Conservation (phyloP, 30 jellyfish, hydroid and myxozoan species). For the Aurelia sp. region DNA sequence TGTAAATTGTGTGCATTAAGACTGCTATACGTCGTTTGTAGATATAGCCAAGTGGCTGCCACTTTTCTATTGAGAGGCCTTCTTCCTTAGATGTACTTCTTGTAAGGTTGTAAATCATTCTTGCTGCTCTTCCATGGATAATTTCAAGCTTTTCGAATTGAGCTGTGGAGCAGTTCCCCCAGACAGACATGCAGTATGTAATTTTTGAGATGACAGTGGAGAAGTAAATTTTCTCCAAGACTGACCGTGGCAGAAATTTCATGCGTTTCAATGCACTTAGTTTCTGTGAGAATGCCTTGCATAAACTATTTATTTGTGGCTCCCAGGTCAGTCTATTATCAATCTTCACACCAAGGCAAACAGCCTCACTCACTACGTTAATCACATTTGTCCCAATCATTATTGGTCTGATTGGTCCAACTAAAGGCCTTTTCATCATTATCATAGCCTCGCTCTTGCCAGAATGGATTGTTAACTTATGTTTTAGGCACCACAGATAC, state of each 20-base stretch:
- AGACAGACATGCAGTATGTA: constrained; percentile 45
- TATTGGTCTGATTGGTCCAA: constrained; percentile 68
- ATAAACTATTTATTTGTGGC: constrained; percentile 15
- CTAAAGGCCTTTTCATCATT: constrained; percentile 32
- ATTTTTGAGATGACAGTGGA: constrained; percentile 7
- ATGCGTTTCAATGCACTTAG: too few species aligned
- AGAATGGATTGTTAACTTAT: constrained; percentile 23
- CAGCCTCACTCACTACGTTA: constrained; percentile 20
- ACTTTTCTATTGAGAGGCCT: neutral
- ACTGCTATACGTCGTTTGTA: constrained; percentile 22
- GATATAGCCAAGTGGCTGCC: constrained; percentile 29
- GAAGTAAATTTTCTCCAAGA: too few species aligned
- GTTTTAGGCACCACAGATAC: constrained; percentile 3
- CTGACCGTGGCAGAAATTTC: too few species aligned
- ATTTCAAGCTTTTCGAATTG: neutral
- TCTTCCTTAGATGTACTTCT: too few species aligned
- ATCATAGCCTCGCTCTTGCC: constrained; percentile 44
- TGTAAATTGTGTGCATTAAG: constrained; percentile 33
- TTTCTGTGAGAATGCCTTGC: too few species aligned
- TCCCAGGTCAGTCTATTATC: constrained; percentile 41
- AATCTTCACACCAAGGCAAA: constrained; percentile 30
- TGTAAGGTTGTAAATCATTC: too few species aligned
- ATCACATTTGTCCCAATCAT: constrained; percentile 25
- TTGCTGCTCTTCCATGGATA: too few species aligned
- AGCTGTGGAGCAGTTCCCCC: constrained; percentile 57